Conservation (phyloP, 2,888 invertebrate species). For the Xiphydria camelus region DNA sequence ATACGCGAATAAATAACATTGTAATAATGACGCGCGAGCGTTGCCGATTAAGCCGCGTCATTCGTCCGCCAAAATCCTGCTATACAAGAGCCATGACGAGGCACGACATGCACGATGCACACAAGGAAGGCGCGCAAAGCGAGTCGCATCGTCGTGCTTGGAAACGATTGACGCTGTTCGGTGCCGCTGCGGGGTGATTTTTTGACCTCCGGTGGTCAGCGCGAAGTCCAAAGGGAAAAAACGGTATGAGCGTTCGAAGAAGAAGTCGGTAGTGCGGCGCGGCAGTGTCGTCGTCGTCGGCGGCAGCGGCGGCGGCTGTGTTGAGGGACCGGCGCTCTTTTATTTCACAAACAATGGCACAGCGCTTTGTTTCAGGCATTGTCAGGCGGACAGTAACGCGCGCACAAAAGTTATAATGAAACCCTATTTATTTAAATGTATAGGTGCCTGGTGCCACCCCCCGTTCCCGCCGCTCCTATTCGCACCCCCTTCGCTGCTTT, state of each 20-base stretch:
- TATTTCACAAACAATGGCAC: conserved; percentile 55
- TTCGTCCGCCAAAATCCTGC: too few species aligned
- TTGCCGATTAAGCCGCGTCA: too few species aligned
- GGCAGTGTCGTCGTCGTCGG: conserved; percentile 20
- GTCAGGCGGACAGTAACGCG: conserved; percentile 52
- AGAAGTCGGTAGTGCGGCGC: conserved; percentile 19
- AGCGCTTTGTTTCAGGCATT: conserved; percentile 55
- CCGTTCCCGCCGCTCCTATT: conserved; percentile 3
- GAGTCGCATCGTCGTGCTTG: not conserved
- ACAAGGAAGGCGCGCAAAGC: too few species aligned
- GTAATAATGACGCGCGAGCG: too few species aligned
- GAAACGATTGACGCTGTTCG: not conserved
- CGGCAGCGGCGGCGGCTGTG: conserved; percentile 40
- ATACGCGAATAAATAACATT: too few species aligned
- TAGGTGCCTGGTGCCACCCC: conserved; percentile 38
- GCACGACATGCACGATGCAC: too few species aligned
- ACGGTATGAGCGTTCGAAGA: conserved; percentile 3
- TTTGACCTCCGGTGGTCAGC: too few species aligned
- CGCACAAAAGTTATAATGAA: conserved; percentile 56
- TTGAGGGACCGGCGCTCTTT: conserved; percentile 50
- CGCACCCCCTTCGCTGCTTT: not conserved
- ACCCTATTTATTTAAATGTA: conserved; percentile 56
- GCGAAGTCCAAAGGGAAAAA: too few species aligned
- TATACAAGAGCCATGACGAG: too few species aligned
- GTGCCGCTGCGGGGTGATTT: too few species aligned